A percentile compares a stretch with the other conserved stretches of the same genome.
phyloP scores from a whole-genome alignment of 2,113 vertebrate species.

The Nibea albiflora region DNA sequence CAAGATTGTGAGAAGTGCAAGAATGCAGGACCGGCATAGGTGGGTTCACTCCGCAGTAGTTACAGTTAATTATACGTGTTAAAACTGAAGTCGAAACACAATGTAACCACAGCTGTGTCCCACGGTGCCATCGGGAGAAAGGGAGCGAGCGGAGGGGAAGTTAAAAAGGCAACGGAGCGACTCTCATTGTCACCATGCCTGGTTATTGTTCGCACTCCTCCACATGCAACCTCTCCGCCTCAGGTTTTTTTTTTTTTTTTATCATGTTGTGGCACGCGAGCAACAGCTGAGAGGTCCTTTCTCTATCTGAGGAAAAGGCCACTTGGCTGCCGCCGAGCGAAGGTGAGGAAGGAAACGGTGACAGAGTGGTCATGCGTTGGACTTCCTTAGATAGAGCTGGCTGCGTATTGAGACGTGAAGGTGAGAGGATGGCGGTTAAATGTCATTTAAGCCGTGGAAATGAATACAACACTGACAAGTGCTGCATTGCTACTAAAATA shows the following conservation, averaged over 20 bases:
- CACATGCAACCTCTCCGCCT: slow-evolving; percentile 23
- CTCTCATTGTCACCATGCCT: slow-evolving; percentile 38
- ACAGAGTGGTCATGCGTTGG: slow-evolving; percentile 46
- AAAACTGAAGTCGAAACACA: slow-evolving; percentile 12
- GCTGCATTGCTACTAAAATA: neutral
- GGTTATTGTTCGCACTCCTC: slow-evolving; percentile 65
- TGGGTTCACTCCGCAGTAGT: neutral
- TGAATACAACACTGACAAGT: neutral
- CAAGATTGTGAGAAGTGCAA: slow-evolving; percentile 14
- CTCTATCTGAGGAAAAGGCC: slow-evolving; percentile 53
- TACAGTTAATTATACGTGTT: slow-evolving; percentile 33
- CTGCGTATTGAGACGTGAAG: slow-evolving; percentile 7
- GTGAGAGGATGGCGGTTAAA: neutral
- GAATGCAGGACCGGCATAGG: neutral
- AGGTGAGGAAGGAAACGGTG: slow-evolving; percentile 66
- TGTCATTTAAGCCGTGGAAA: neutral
- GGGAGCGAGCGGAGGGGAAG: slow-evolving; percentile 27
- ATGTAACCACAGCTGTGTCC: slow-evolving; percentile 50
- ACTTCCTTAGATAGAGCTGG: slow-evolving; percentile 57
- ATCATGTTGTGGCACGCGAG: slow-evolving; percentile 57
- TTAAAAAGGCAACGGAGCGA: slow-evolving; percentile 18
- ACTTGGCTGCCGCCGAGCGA: slow-evolving; percentile 39
- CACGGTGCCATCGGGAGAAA: slow-evolving; percentile 29
- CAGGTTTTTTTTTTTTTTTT: slow-evolving; percentile 11
- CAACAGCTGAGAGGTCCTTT: slow-evolving; percentile 48